Evolutionary conservation across 92 coral and sea anemone species (phyloP).

Genomic region (Palythoa grandis): DNA sequence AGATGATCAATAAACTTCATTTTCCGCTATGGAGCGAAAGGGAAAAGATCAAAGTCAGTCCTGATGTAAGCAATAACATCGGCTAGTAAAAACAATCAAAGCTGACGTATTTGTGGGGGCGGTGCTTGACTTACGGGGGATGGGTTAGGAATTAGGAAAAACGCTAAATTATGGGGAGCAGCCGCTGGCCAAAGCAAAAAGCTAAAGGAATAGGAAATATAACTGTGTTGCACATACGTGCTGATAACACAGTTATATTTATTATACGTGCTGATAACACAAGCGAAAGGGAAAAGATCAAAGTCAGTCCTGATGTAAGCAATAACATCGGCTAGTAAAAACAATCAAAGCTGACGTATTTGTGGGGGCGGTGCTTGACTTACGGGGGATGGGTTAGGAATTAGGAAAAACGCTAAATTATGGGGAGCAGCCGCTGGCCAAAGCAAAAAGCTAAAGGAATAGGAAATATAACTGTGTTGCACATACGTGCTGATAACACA

Average conservation of each 20-base stretch:
- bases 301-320: background rate
- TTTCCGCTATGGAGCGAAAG: background rate
- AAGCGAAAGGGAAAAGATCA: constrained; percentile 28
- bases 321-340: background rate
- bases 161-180: no score
- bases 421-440: no score
- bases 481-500: no score
- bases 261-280: no score
- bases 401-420: no score
- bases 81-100: constrained; percentile 1
- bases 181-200: no score
- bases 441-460: no score
- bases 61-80: background rate
- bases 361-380: constrained; percentile 19
- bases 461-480: no score
- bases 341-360: constrained; percentile 35
- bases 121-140: constrained; percentile 14
- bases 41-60: constrained; percentile 32
- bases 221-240: no score
- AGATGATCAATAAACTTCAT: background rate
- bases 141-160: background rate
- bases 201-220: no score
- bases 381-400: constrained; percentile 32
- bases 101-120: constrained; percentile 43
- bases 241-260: no score